phyloP scores from a whole-genome alignment of 1,140 invertebrate genomes.

The Lepidurus arcticus region DNA sequence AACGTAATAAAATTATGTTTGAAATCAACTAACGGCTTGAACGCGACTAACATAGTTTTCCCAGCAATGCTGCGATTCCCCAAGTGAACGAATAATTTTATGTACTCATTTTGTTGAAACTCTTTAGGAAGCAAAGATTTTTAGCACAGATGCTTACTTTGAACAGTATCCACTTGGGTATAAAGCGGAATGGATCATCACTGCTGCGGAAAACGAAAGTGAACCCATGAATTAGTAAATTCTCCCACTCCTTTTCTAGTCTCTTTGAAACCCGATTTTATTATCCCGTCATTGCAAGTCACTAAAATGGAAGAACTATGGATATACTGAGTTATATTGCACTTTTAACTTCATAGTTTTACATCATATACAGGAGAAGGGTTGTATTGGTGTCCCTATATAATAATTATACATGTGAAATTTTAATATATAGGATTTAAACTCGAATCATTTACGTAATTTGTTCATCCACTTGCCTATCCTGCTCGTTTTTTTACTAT shows the following conservation, averaged over 20 bases:
- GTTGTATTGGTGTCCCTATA: neutral
- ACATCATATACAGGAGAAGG: neutral
- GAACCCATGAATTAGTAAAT: neutral
- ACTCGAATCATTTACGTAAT: constrained; percentile 1
- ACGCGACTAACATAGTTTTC: neutral
- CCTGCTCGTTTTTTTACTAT: neutral
- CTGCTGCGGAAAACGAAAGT: neutral
- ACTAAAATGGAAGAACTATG: neutral
- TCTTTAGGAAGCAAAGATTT: constrained; percentile 5
- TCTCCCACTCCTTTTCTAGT: neutral
- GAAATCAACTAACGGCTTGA: neutral
- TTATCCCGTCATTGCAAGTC: neutral
- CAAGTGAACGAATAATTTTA: too few species aligned
- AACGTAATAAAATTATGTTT: neutral
- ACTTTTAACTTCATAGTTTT: neutral
- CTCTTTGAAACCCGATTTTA: constrained; percentile 3
- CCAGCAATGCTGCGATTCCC: too few species aligned
- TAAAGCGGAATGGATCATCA: neutral
- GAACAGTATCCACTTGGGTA: neutral
- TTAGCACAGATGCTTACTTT: neutral
- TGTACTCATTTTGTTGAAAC: neutral
- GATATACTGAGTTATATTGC: neutral
- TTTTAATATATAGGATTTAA: neutral
- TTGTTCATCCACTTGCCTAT: neutral
- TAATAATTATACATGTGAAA: neutral